A percentile compares a stretch with the other conserved stretches of the same genome.
Conservation (phyloP, 2,888 invertebrate species). For the Clepsis dumicolana region DNA sequence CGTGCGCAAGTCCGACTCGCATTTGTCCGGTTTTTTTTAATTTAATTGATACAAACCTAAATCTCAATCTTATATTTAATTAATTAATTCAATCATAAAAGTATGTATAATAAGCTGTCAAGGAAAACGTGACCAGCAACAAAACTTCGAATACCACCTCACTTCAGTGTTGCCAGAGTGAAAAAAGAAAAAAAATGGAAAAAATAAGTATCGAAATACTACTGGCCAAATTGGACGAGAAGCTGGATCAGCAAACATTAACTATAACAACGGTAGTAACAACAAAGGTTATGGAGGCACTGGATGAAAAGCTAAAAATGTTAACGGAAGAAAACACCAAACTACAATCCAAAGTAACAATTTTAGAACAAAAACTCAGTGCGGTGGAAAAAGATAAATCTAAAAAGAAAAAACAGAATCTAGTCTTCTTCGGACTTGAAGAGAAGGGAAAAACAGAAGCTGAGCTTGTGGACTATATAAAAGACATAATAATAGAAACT, state of each 20-base stretch:
- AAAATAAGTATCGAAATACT: no score
- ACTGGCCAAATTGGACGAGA: not conserved
- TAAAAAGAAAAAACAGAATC: conserved; percentile 32
- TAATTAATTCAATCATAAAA: no score
- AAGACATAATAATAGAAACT: conserved; percentile 29
- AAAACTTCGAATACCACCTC: no score
- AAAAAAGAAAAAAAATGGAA: no score
- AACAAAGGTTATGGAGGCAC: conserved; percentile 19
- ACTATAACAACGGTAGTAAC: conserved; percentile 25
- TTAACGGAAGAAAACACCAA: conserved; percentile 33
- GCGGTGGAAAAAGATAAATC: conserved; percentile 23
- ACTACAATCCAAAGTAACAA: conserved; percentile 24
- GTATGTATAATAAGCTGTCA: no score
- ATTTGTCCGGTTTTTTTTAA: no score
- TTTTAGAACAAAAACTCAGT: conserved; percentile 31
- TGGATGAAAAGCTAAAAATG: conserved; percentile 36
- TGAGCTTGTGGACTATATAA: conserved; percentile 36
- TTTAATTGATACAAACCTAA: no score
- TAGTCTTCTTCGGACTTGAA: conserved; percentile 40
- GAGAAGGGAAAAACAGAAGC: conserved; percentile 40
- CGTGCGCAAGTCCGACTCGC: no score
- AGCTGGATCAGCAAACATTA: conserved; percentile 29
- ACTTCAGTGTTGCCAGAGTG: no score
- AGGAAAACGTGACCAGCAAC: no score
- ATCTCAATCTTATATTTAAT: no score